Base-by-base conservation (phyloP, 2,888 invertebrate species). In the Eupithecia dodoneata region DNA sequence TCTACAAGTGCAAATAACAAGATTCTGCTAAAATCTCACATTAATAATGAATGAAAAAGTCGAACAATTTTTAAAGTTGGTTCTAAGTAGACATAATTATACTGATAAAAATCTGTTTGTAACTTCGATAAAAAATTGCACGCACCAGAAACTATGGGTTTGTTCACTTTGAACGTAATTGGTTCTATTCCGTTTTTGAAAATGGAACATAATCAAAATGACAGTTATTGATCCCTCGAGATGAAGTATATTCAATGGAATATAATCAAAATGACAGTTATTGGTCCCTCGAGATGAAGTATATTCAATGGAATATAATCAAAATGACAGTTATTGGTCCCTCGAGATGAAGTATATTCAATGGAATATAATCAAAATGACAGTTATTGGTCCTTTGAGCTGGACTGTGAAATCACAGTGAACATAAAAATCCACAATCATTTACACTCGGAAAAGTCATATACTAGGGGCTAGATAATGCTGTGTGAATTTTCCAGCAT, bases 71-170 rank as follows among this genome's bases (percentile, higher is more conserved):
- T 72, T 44, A 41, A 6, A 12, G 69, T 71, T 65, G 52, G 69
- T 76, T 73, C 15, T 66, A 45, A 65, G 63, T 69, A 74, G 49
- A 47, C 69, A 74, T 72, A 76, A 76, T 76, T 76, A 76, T 72
- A 30, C 12, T 10, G 78, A 76, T 79, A 70, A 44, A n/a, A 2
- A 79, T 79, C 78, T 72, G 72, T 74, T 76, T 47, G 76, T 76
- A 70, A 76, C 15, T 70, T 72, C 47, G 52, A 71, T 52, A 78
- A 78, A 78, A 78, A 78, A 79, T 70, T 49, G 13, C 72, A 78
- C 78, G 78, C 74, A 76, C 78, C 66, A 47, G 18, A 72, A 74
- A 45, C 59, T 72, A 15, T 65, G 47, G 47, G 59, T 73, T 78
- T 70, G 70, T 70, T 70, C 3, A 70, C 47, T 70, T 45, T 47